A percentile compares a stretch with the other conserved stretches of the same genome.
Evolutionary conservation across 2,888 invertebrate species (phyloP).

Genomic region (Eugnorisma glareosa): DNA sequence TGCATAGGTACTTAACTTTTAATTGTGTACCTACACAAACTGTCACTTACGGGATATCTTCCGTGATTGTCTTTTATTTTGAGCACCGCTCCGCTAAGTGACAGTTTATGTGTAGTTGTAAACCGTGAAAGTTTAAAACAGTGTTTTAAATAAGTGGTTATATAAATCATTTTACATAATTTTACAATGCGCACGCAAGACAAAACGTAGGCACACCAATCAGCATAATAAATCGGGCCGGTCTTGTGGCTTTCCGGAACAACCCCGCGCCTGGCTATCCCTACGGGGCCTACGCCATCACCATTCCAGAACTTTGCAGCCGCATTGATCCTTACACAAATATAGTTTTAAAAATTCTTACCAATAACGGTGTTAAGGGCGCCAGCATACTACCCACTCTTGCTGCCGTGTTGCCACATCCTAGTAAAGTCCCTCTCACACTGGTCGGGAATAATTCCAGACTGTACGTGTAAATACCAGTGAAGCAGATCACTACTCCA

Average conservation of each 20-base stretch:
- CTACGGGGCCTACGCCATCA: neutral
- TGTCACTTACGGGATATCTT: too few species aligned
- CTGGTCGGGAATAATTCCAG: slow-evolving; percentile 84
- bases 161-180: too few species aligned
- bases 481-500: slow-evolving; percentile 82
- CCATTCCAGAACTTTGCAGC: neutral
- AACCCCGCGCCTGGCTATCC: neutral
- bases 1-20: too few species aligned
- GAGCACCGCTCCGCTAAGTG: too few species aligned
- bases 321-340: too few species aligned
- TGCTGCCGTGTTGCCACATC: slow-evolving; percentile 81
- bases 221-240: neutral
- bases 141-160: too few species aligned
- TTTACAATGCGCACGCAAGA: neutral
- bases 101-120: too few species aligned
- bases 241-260: neutral
- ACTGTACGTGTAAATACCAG: slow-evolving; percentile 83
- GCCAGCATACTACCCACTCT: slow-evolving; percentile 84
- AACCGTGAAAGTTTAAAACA: too few species aligned
- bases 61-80: too few species aligned
- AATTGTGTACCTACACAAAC: too few species aligned
- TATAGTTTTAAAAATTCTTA: slow-evolving; percentile 62
- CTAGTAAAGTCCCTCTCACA: slow-evolving; percentile 82
- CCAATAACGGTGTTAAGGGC: slow-evolving; percentile 83
- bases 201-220: neutral